These are phyloP conservation scores for Brienomyrus brachyistius DNA, from an alignment of 2,113 vertebrate genomes.

Conservation along the genomic window DNA sequence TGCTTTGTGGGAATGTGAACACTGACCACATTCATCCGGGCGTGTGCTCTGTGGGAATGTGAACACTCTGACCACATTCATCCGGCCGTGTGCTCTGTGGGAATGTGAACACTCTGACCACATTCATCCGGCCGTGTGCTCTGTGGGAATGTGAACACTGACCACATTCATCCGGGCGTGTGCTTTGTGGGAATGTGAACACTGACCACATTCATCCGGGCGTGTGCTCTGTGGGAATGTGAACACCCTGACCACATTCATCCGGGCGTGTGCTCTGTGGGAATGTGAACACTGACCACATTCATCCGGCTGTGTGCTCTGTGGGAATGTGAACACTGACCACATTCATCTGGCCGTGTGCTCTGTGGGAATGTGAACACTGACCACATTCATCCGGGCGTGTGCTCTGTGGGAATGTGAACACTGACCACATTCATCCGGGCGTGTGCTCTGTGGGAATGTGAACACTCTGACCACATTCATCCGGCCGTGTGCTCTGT, in stretches of 20 bases:
- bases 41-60: neutral
- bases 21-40: neutral
- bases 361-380: neutral
- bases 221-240: neutral
- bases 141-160: neutral
- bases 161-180: neutral
- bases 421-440: neutral
- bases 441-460: neutral
- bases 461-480: neutral
- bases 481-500: accelerated
- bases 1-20: neutral
- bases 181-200: neutral
- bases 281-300: neutral
- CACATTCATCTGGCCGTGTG: no score
- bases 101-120: neutral
- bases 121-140: neutral
- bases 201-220: neutral
- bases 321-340: neutral
- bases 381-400: neutral
- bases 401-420: neutral
- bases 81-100: neutral
- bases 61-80: neutral
- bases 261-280: accelerated
- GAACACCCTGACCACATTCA: neutral
- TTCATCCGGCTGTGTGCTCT: no score